Percentiles rank a stretch among this genome's conserved stretches.
These are phyloP conservation scores for Rhinatrema bivittatum DNA, from an alignment of 2,797 vertebrate species.

Conservation along the genomic window DNA sequence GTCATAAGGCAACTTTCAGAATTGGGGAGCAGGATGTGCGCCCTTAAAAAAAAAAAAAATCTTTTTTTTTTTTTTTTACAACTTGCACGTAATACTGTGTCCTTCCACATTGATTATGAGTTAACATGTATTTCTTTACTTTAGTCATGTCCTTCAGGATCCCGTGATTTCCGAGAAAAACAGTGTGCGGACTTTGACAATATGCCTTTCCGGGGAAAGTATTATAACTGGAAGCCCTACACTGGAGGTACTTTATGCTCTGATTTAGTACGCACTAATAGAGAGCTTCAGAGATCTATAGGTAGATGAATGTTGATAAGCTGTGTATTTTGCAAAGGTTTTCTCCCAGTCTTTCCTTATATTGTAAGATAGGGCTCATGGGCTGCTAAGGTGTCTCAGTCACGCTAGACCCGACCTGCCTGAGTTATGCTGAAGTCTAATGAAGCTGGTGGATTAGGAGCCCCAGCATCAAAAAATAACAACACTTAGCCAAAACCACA, in stretches of 20 bases:
- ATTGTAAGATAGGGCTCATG: too few relatives aligned
- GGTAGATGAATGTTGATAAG: background rate
- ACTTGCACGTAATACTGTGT: too few relatives aligned
- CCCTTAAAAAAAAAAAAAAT: too few relatives aligned
- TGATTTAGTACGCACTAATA: slow-evolving; percentile 15
- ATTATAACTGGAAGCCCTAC: slow-evolving; percentile 98
- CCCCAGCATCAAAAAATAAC: too few relatives aligned
- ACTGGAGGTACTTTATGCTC: slow-evolving; percentile 78
- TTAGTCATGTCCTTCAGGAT: slow-evolving; percentile 78
- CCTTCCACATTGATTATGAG: slow-evolving; percentile 13
- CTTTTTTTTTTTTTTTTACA: too few relatives aligned
- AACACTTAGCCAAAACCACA: too few relatives aligned
- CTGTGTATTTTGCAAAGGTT: background rate
- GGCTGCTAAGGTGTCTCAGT: too few relatives aligned
- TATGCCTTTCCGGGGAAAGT: slow-evolving; percentile 95
- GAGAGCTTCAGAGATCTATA: slow-evolving; percentile 15
- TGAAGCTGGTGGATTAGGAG: too few relatives aligned
- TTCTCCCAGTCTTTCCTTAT: too few relatives aligned
- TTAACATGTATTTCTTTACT: slow-evolving; percentile 26
- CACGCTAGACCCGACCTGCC: too few relatives aligned
- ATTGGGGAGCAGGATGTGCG: too few relatives aligned
- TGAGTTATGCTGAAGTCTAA: too few relatives aligned
- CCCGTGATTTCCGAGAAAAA: slow-evolving; percentile 93
- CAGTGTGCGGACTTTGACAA: slow-evolving; percentile 95
- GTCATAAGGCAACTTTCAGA: slow-evolving; percentile 11